These are phyloP conservation scores for Bembecia ichneumoniformis DNA, from an alignment of 2,888 invertebrate genomes.

Conservation along the genomic window DNA sequence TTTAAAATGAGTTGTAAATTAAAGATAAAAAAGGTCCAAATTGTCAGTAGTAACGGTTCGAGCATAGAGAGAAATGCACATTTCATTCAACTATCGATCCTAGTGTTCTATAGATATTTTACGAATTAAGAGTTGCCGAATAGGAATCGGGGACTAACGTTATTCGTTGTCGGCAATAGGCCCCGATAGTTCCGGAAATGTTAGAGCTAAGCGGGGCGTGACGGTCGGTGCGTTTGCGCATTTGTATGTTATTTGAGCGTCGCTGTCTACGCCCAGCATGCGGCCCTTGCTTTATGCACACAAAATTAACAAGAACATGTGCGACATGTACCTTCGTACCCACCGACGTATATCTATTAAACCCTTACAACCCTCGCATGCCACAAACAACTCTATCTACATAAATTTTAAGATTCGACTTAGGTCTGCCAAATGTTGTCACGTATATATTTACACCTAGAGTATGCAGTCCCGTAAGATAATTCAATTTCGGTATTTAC, in stretches of 20 bases:
- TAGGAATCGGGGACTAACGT: not conserved
- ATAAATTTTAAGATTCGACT: not conserved
- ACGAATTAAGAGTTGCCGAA: too few species aligned
- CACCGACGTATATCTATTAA: not conserved
- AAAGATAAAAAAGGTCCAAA: too few species aligned
- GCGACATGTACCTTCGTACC: slow-evolving; percentile 27
- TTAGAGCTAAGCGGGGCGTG: slow-evolving; percentile 24
- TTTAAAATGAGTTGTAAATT: too few species aligned
- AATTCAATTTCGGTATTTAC: too few species aligned
- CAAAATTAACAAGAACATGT: slow-evolving; percentile 50
- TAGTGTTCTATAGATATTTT: too few species aligned
- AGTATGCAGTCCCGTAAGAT: too few species aligned
- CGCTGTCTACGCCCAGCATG: slow-evolving; percentile 36
- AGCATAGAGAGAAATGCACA: too few species aligned
- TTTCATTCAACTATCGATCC: too few species aligned
- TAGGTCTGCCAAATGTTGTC: not conserved
- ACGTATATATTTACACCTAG: not conserved
- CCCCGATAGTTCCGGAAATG: slow-evolving; percentile 32
- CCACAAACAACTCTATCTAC: not conserved
- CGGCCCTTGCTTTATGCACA: slow-evolving; percentile 24
- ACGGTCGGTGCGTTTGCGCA: slow-evolving; percentile 18
- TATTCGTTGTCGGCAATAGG: slow-evolving; percentile 4
- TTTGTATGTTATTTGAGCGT: slow-evolving; percentile 27
- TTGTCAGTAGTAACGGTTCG: too few species aligned
- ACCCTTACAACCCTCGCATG: not conserved